These are phyloP conservation scores for Eudemis profundana DNA, from an alignment of 2,888 invertebrate genomes.

Conservation along the genomic window DNA sequence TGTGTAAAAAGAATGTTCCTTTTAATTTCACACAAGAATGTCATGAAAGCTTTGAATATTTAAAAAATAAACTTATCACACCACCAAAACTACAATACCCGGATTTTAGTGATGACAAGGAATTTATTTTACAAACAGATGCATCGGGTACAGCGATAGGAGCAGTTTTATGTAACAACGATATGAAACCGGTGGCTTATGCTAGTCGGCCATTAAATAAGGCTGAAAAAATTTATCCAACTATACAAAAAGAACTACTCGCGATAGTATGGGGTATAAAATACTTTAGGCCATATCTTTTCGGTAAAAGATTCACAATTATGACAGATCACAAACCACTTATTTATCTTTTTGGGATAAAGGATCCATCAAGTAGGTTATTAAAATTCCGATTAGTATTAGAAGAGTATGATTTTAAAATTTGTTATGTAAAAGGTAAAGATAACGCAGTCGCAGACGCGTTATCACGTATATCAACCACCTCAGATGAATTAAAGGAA, in stretches of 20 bases:
- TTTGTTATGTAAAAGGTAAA: slow-evolving; percentile 4
- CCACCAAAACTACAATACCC: slow-evolving; percentile 25
- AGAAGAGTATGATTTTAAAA: slow-evolving; percentile 42
- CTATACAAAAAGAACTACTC: slow-evolving; percentile 19
- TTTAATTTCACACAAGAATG: slow-evolving; percentile 10
- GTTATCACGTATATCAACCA: slow-evolving; percentile 11
- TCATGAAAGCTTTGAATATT: not conserved
- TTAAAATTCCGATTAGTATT: slow-evolving; percentile 28
- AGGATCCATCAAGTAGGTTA: slow-evolving; percentile 12
- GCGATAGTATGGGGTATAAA: slow-evolving; percentile 45
- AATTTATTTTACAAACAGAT: slow-evolving; percentile 20
- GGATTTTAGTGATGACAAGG: slow-evolving; percentile 9
- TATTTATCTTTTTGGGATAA: slow-evolving; percentile 4
- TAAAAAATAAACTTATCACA: slow-evolving; percentile 17
- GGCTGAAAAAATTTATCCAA: slow-evolving; percentile 24
- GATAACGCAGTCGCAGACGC: slow-evolving; percentile 25
- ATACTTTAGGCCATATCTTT: slow-evolving; percentile 46
- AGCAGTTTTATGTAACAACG: slow-evolving; percentile 16
- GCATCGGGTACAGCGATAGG: slow-evolving; percentile 5
- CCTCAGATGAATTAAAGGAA: slow-evolving; percentile 9
- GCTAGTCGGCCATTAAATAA: slow-evolving; percentile 24
- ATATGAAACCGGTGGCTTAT: slow-evolving; percentile 13
- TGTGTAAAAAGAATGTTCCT: slow-evolving; percentile 3
- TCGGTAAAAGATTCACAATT: slow-evolving; percentile 40
- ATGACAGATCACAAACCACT: slow-evolving; percentile 29